These are phyloP conservation scores for Eretmocerus hayati DNA, from an alignment of 2,888 invertebrate genomes.

Conservation along the genomic window DNA sequence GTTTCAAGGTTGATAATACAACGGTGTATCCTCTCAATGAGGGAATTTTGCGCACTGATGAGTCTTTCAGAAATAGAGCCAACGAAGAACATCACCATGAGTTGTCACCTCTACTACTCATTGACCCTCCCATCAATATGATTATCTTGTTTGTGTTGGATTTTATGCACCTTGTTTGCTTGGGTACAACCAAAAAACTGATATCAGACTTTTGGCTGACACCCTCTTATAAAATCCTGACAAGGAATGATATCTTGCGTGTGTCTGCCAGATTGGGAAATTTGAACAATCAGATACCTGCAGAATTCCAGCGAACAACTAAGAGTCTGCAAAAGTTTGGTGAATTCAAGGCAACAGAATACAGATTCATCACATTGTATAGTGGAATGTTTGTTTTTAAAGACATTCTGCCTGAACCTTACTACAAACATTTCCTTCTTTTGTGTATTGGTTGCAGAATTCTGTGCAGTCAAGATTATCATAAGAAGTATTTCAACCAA, in stretches of 20 bases:
- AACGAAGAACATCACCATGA: not conserved
- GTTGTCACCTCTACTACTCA: not conserved
- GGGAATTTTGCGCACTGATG: not conserved
- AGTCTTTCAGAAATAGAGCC: not conserved
- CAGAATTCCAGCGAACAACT: slow-evolving; percentile 2
- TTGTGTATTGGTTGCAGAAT: not conserved
- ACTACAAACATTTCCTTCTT: not conserved
- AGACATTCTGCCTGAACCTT: no score
- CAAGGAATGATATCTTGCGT: not conserved
- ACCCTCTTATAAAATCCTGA: not conserved
- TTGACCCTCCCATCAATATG: not conserved
- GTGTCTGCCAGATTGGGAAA: not conserved
- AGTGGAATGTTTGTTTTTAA: not conserved
- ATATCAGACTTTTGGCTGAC: not conserved
- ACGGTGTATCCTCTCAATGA: not conserved
- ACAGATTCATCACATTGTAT: not conserved
- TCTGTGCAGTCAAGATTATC: not conserved
- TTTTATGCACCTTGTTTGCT: not conserved
- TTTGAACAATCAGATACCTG: not conserved
- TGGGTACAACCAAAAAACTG: not conserved
- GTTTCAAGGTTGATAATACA: not conserved
- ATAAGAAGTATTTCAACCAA: not conserved
- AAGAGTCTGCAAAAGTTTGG: not conserved
- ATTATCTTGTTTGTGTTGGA: not conserved
- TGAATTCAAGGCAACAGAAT: slow-evolving; percentile 4